phyloP scores from a whole-genome alignment of 1,140 invertebrate genomes.

The Drosophila kohkoa region DNA sequence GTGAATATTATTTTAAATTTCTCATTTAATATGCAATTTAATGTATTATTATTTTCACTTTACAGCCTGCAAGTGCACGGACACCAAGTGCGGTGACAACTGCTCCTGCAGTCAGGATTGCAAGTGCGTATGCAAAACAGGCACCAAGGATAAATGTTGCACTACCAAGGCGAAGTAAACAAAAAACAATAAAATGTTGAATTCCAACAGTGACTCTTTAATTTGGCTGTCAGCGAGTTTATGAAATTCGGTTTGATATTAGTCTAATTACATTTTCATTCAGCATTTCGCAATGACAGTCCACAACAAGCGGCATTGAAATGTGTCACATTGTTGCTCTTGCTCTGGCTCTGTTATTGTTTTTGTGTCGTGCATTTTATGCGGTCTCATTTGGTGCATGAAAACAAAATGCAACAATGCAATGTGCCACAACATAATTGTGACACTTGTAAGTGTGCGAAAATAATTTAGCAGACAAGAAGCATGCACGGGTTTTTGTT shows the following conservation, averaged over 20 bases:
- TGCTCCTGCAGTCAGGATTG: conserved; percentile 64
- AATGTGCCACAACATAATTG: conserved; percentile 46
- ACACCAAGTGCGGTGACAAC: conserved; percentile 68
- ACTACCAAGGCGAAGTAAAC: conserved; percentile 39
- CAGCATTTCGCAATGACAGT: conserved; percentile 17
- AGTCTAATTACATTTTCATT: conserved; percentile 60
- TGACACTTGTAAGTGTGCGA: conserved; percentile 72
- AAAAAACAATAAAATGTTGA: not conserved
- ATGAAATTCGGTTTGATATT: conserved; percentile 20
- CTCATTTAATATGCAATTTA: not conserved
- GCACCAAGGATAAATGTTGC: conserved; percentile 69
- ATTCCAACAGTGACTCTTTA: too few relatives aligned
- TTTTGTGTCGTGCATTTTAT: conserved; percentile 56
- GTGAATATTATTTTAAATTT: conserved; percentile 20
- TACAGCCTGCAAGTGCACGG: conserved; percentile 69
- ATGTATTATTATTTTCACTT: not conserved
- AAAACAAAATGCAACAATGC: conserved; percentile 37
- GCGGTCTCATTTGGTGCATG: conserved; percentile 63
- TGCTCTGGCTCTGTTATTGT: not conserved
- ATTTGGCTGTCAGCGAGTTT: conserved; percentile 21
- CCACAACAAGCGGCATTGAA: conserved; percentile 43
- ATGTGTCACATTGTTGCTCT: conserved; percentile 52
- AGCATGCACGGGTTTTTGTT: not conserved
- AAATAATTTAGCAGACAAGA: conserved; percentile 60
- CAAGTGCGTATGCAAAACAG: conserved; percentile 64